These are phyloP conservation scores for Columba janthina DNA, from an alignment of 2,113 vertebrate species.

Conservation along the genomic window DNA sequence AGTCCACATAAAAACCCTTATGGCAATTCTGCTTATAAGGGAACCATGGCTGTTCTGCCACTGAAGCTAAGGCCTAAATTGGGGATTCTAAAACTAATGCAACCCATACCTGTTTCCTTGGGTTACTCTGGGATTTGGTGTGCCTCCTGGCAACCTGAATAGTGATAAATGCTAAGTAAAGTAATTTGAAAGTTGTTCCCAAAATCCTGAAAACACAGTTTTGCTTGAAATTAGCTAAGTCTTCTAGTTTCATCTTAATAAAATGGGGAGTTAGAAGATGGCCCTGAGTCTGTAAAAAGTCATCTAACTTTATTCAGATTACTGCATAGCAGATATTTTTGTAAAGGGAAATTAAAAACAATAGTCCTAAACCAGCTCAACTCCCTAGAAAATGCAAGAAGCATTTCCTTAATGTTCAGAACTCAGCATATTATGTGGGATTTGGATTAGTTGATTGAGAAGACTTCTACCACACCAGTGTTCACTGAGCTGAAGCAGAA, in stretches of 20 bases:
- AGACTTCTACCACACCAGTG: not conserved
- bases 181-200: not conserved
- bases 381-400: not conserved
- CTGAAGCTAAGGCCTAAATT: not conserved
- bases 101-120: not conserved
- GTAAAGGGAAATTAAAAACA: not conserved
- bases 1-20: not conserved
- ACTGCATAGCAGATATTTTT: not conserved
- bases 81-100: not conserved
- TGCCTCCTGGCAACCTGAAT: not conserved
- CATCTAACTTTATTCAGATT: not conserved
- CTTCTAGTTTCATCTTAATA: not conserved
- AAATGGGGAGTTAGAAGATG: not conserved
- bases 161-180: not conserved
- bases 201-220: not conserved
- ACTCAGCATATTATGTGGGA: not conserved
- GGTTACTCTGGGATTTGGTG: not conserved
- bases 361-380: not conserved
- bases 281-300: not conserved
- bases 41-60: not conserved
- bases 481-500: not conserved
- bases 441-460: not conserved
- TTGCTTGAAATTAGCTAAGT: not conserved
- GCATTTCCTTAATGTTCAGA: not conserved
- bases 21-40: not conserved